Conservation (phyloP, 2,888 invertebrate species). For the Phytoseiulus persimilis region DNA sequence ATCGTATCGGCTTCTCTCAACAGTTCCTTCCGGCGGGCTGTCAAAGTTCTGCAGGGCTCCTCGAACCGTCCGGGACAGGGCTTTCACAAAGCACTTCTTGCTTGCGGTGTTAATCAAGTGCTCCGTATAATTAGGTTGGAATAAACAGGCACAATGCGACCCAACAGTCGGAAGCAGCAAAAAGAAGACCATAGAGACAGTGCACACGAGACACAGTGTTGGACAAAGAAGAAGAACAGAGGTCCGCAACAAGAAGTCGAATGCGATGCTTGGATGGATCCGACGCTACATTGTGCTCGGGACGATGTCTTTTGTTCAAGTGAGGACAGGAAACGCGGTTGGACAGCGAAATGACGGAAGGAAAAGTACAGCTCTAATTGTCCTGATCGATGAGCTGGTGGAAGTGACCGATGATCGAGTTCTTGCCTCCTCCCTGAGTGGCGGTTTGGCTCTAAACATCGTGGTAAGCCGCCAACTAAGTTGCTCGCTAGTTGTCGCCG, state of each 20-base stretch:
- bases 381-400: not conserved
- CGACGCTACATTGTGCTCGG: not conserved
- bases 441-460: not conserved
- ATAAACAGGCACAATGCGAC: not conserved
- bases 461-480: not conserved
- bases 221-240: not conserved
- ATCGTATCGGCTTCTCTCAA: not conserved
- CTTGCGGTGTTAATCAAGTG: not conserved
- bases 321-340: not conserved
- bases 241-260: not conserved
- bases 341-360: not conserved
- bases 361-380: not conserved
- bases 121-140: not conserved
- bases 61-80: not conserved
- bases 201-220: not conserved
- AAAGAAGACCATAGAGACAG: not conserved
- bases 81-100: not conserved
- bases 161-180: not conserved
- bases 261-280: not conserved
- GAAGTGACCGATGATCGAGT: not conserved
- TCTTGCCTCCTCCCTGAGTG: not conserved
- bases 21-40: not conserved
- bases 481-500: not conserved
- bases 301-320: not conserved
- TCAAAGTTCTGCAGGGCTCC: not conserved